A percentile compares a stretch with the other conserved stretches of the same genome.
These are phyloP conservation scores for Hypotaenidia philippensis DNA, from an alignment of 2,797 vertebrate genomes.

Conservation along the genomic window DNA sequence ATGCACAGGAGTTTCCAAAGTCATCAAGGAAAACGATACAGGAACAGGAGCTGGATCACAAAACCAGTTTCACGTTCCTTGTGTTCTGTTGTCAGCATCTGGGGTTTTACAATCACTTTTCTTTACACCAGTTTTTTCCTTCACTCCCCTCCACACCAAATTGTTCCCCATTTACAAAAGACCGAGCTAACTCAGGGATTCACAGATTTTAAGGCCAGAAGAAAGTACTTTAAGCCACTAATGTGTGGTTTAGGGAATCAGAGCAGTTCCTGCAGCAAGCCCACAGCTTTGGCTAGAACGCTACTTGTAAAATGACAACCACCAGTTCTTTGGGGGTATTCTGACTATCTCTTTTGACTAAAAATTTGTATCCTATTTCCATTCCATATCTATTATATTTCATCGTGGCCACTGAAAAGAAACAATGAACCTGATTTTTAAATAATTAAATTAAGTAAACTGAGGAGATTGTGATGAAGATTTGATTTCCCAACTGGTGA, in stretches of 20 bases:
- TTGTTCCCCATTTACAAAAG: not conserved
- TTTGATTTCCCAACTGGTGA: not conserved
- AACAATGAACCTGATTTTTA: not conserved
- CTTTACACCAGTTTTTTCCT: not conserved
- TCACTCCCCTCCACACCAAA: rapidly evolving
- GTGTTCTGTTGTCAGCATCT: not conserved
- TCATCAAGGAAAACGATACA: not conserved
- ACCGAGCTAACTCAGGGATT: not conserved
- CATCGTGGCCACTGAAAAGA: not conserved
- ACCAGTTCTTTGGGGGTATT: not conserved
- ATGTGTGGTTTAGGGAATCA: not conserved
- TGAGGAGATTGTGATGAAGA: not conserved
- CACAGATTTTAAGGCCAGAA: not conserved
- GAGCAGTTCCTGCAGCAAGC: not conserved
- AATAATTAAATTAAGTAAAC: not conserved
- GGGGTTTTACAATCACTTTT: not conserved
- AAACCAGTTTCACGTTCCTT: not conserved
- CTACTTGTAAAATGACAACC: not conserved
- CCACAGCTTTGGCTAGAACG: not conserved
- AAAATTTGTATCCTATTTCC: not conserved
- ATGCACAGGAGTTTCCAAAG: not conserved
- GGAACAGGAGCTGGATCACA: not conserved
- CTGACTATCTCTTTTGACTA: not conserved
- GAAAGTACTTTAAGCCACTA: not conserved
- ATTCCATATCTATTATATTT: not conserved